These are phyloP conservation scores for Epizoanthus stellaris DNA, from an alignment of 92 coral and sea anemone genomes.

Conservation along the genomic window DNA sequence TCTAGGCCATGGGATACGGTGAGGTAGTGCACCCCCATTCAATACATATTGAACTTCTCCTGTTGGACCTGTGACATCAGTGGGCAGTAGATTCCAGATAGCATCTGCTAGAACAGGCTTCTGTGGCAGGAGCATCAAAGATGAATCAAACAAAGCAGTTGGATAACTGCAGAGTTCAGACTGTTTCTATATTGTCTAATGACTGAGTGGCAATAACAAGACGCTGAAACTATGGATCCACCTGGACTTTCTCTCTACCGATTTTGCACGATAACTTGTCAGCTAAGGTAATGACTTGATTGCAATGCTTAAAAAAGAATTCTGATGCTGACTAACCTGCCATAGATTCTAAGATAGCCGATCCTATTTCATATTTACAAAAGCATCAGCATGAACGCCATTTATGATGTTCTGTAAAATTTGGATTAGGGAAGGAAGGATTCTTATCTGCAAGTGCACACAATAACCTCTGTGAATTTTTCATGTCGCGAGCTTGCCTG, in stretches of 20 bases:
- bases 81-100: neutral
- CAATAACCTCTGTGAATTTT: neutral
- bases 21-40: conserved; percentile 56
- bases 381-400: conserved; percentile 52
- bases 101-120: too few species aligned
- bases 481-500: too few species aligned
- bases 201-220: conserved; percentile 36
- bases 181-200: conserved; percentile 23
- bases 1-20: conserved; percentile 34
- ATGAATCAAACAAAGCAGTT: conserved; percentile 49
- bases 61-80: conserved; percentile 37
- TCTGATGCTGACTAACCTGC: conserved; percentile 31
- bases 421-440: neutral
- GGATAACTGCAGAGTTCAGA: conserved; percentile 51
- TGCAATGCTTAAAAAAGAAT: conserved; percentile 22
- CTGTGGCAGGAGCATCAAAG: conserved; percentile 14
- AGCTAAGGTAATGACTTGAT: conserved; percentile 50
- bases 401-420: conserved; percentile 50
- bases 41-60: conserved; percentile 5
- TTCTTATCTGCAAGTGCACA: neutral
- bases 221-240: conserved; percentile 54
- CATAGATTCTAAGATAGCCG: conserved; percentile 37
- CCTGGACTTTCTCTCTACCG: conserved; percentile 39
- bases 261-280: conserved; percentile 39
- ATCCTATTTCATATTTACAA: conserved; percentile 36